Base-by-base conservation (phyloP, 2,888 invertebrate genomes). In the Dynastes maya region DNA sequence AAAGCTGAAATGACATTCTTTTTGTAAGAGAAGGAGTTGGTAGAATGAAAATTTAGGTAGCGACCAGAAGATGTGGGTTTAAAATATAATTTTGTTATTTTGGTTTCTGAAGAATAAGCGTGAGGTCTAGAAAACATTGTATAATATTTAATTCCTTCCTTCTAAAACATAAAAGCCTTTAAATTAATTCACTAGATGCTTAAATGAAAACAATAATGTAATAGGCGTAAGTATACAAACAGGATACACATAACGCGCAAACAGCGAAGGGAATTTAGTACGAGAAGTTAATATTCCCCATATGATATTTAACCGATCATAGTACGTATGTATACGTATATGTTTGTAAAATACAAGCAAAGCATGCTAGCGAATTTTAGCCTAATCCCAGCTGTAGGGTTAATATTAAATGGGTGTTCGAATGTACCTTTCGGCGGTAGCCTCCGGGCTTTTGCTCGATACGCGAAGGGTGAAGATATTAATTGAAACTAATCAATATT, bases 401-500 rank as follows among this genome's bases (percentile, higher is more conserved):
- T 86, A 84, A 85, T 87, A 86, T 86, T 86, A 87, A 86, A 85
- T 85, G 84, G 82, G 84, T 86, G 86, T 86, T 86, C 86, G 84
- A 83, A 79, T 82, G 84, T 86, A 86, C 86, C 86, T 86, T 86
- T 85, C 85, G 85, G 84, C 84, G 84, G 82, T 80, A 74, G 81
- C 82, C 82, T 81, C 79, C 79, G 79, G 80, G 58, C 58, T 61
- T 58, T 45, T 58, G 58, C 72, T 58, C 72, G 55, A 81, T 78
- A 65, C 67, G 72, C 22, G 72, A 58, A 72, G 82, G 84, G 84
- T 82, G 83, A 85, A 85, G 84, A 84, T 86, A 86, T 85, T 87
- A 87, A 88, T 88, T 87, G 87, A 86, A 85, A 83, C 85, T 86
- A 86, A 87, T 88, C 87, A 87, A 87, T 87, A 87, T 87, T 87